These are phyloP conservation scores for Siderastrea siderea DNA, from an alignment of 92 coral and sea anemone species.

Conservation along the genomic window DNA sequence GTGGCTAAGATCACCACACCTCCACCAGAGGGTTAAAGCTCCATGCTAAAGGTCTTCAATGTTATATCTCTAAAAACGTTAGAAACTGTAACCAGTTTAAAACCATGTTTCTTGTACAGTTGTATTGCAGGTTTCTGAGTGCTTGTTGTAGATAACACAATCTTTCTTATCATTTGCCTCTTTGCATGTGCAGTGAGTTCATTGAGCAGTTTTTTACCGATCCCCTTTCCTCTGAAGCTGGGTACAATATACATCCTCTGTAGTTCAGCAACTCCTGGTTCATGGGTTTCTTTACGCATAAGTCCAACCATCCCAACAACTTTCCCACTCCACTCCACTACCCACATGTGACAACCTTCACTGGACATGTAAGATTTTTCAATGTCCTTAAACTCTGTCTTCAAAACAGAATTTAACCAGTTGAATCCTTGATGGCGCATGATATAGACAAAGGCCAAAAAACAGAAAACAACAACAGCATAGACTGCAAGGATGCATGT, in stretches of 20 bases:
- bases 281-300: conserved; percentile 35
- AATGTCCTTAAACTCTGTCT: conserved; percentile 65
- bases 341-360: conserved; percentile 63
- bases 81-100: neutral
- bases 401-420: conserved; percentile 49
- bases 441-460: conserved; percentile 56
- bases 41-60: neutral
- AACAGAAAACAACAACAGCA: conserved; percentile 41
- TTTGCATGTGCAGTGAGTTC: conserved; percentile 61
- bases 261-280: conserved; percentile 65
- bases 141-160: conserved; percentile 56
- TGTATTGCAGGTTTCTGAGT: conserved; percentile 48
- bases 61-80: neutral
- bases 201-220: conserved; percentile 59
- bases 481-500: conserved; percentile 63
- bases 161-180: conserved; percentile 40
- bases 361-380: conserved; percentile 50
- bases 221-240: conserved; percentile 61
- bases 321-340: conserved; percentile 64
- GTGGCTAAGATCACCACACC: too few relatives aligned
- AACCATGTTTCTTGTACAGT: conserved; percentile 63
- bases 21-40: neutral
- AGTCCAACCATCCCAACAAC: conserved; percentile 83
- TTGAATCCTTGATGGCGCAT: conserved; percentile 25
- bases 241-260: conserved; percentile 69